Evolutionary conservation across 2,888 invertebrate genomes (phyloP).

Genomic region (Glaucopsyche alexis): DNA sequence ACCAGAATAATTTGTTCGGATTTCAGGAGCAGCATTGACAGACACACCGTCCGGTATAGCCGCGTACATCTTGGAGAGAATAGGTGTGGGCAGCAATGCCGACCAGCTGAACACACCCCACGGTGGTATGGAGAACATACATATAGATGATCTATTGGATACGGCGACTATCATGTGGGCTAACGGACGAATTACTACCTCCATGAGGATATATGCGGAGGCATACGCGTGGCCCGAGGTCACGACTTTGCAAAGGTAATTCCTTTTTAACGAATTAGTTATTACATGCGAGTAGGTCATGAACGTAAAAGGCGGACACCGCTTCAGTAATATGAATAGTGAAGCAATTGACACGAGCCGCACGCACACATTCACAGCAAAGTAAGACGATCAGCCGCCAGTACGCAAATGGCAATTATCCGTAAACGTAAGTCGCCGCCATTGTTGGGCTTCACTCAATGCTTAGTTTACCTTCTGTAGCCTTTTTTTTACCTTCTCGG

Average conservation of each 20-base stretch:
- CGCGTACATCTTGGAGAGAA: conserved; percentile 94
- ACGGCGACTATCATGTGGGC: conserved; percentile 91
- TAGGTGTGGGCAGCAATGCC: conserved; percentile 84
- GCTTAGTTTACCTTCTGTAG: too few species aligned
- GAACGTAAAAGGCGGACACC: too few species aligned
- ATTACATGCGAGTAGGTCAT: too few species aligned
- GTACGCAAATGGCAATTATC: too few species aligned
- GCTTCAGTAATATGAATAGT: too few species aligned
- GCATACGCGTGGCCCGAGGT: conserved; percentile 54
- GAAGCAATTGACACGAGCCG: too few species aligned
- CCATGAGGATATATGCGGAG: conserved; percentile 88
- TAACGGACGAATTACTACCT: conserved; percentile 86
- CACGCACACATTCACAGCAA: too few species aligned
- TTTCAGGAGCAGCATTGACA: conserved; percentile 78
- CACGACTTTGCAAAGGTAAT: conserved; percentile 51
- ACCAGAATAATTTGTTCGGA: background rate
- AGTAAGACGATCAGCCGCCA: too few species aligned
- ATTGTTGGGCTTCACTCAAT: too few species aligned
- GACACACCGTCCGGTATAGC: conserved; percentile 92
- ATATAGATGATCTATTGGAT: conserved; percentile 87
- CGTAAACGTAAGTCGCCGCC: too few species aligned
- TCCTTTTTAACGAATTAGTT: too few species aligned
- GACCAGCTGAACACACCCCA: conserved; percentile 78
- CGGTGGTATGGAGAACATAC: conserved; percentile 83
- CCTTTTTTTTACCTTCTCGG: too few species aligned